These are phyloP conservation scores for Eulithis prunata DNA, from an alignment of 2,888 invertebrate genomes.

Conservation along the genomic window DNA sequence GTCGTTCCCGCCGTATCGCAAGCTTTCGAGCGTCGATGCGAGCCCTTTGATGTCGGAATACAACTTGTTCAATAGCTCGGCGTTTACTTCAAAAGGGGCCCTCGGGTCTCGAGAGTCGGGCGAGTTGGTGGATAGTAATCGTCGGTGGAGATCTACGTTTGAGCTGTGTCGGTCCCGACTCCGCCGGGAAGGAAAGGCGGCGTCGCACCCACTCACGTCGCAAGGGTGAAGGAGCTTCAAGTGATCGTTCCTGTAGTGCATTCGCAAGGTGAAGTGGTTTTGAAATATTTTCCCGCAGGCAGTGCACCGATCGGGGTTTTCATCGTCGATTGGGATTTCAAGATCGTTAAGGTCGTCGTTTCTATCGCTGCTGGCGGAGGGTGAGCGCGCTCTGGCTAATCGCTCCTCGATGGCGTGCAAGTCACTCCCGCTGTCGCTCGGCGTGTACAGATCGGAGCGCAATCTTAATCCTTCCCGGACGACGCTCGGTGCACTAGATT, in stretches of 20 bases:
- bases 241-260: constrained; percentile 96
- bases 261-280: constrained; percentile 95
- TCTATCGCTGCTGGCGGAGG: constrained; percentile 75
- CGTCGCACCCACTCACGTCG: constrained; percentile 95
- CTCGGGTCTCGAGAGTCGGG: constrained; percentile 81
- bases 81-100: constrained; percentile 87
- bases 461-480: constrained; percentile 77
- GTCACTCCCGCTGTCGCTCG: constrained; percentile 80
- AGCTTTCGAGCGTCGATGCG: constrained; percentile 85
- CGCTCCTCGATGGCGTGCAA: constrained; percentile 80
- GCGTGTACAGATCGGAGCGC: constrained; percentile 79
- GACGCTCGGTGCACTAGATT: constrained; percentile 78
- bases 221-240: constrained; percentile 95
- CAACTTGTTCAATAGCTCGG: constrained; percentile 92
- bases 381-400: constrained; percentile 80
- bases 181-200: constrained; percentile 94
- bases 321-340: constrained; percentile 94
- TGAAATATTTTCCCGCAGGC: constrained; percentile 95
- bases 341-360: constrained; percentile 81
- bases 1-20: constrained; percentile 81
- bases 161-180: constrained; percentile 86
- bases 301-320: constrained; percentile 93
- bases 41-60: constrained; percentile 90
- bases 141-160: constrained; percentile 82
- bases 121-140: constrained; percentile 73